phyloP scores from a whole-genome alignment of 2,797 vertebrate species.

The Esox lucius region DNA sequence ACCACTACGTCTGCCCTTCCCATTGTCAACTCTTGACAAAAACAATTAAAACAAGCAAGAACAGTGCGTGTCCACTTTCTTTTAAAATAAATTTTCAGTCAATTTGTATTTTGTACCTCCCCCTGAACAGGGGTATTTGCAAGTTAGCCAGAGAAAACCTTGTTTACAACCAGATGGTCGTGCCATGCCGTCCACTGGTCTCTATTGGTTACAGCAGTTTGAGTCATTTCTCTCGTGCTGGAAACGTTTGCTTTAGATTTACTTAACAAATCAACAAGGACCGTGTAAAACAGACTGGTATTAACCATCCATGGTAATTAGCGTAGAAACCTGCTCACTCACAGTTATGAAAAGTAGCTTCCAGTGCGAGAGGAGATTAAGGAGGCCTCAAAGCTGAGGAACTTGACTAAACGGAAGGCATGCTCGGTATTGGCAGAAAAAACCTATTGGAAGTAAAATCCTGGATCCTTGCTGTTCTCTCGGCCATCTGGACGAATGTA shows the following conservation, averaged over 20 bases:
- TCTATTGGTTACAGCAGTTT: not conserved
- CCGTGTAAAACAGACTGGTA: not conserved
- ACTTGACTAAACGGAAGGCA: slow-evolving; percentile 25
- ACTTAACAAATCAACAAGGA: not conserved
- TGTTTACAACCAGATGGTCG: not conserved
- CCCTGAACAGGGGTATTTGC: not conserved
- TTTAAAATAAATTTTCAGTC: too few relatives aligned
- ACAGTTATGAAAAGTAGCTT: not conserved
- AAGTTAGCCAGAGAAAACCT: not conserved
- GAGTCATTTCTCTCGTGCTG: not conserved
- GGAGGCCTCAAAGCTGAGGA: not conserved
- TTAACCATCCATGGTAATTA: not conserved
- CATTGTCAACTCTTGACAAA: too few relatives aligned
- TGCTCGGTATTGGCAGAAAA: slow-evolving; percentile 27
- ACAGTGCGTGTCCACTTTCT: too few relatives aligned
- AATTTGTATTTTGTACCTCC: slow-evolving; percentile 36
- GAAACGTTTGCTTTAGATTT: not conserved
- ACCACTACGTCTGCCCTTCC: too few relatives aligned
- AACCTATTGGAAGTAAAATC: slow-evolving; percentile 25
- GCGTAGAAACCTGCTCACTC: not conserved
- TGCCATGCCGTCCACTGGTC: not conserved
- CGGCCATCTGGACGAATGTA: slow-evolving; percentile 64
- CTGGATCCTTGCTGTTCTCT: slow-evolving; percentile 37
- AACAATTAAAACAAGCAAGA: too few relatives aligned
- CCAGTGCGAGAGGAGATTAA: not conserved